Evolutionary conservation across 2,888 invertebrate genomes (phyloP).

Genomic region (Punctoribates punctum): DNA sequence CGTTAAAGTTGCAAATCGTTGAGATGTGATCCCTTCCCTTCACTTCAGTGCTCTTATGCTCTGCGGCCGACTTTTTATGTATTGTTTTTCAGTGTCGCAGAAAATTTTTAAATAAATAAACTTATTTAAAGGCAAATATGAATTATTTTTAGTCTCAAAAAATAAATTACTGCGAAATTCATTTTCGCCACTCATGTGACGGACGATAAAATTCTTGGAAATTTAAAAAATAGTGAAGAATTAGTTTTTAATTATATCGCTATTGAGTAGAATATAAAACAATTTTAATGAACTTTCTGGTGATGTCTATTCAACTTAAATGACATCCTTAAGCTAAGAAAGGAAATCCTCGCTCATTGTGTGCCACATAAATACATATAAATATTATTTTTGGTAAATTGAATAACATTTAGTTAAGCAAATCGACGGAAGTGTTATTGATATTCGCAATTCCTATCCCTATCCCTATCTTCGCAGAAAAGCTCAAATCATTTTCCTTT

Average conservation of each 20-base stretch:
- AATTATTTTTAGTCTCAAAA: background rate
- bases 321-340: constrained; percentile 34
- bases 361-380: background rate
- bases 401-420: constrained; percentile 30
- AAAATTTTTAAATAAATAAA: background rate
- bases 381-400: constrained; percentile 35
- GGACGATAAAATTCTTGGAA: background rate
- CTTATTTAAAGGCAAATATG: too few species aligned
- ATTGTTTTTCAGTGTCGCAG: constrained; percentile 7
- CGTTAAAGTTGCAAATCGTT: constrained; percentile 22
- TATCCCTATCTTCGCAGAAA: constrained; percentile 9
- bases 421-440: constrained; percentile 31
- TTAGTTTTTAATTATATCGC: background rate
- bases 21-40: constrained; percentile 1
- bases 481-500: background rate
- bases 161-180: background rate
- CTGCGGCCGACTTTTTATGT: constrained; percentile 8
- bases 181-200: background rate
- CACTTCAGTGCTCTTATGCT: background rate
- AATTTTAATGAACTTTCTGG: constrained; percentile 14
- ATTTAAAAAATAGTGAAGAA: background rate
- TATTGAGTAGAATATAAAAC: background rate
- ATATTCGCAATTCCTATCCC: background rate
- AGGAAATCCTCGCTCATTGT: constrained; percentile 28
- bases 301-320: constrained; percentile 14